Evolutionary conservation across 2,888 invertebrate genomes (phyloP).

Genomic region (Sphaeridia pumilis): DNA sequence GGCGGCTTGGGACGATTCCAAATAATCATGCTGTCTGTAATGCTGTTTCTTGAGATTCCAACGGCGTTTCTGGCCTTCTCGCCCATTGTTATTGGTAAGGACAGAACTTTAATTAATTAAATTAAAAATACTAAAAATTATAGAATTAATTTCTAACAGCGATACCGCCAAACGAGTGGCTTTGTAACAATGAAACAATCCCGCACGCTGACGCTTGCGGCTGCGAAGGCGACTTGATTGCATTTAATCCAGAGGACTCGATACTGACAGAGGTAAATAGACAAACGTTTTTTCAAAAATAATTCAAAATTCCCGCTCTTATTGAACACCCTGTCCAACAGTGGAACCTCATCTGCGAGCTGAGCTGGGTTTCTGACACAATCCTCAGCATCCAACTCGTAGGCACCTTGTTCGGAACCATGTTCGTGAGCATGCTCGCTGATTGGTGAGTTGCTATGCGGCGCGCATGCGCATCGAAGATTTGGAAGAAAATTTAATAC

Average conservation of each 20-base stretch:
- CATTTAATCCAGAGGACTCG: neutral
- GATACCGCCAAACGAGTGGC: conserved; percentile 3
- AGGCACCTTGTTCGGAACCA: neutral
- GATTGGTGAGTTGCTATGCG: conserved; percentile 18
- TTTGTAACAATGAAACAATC: neutral
- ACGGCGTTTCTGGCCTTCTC: conserved; percentile 25
- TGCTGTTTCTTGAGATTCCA: conserved; percentile 25
- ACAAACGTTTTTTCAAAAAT: neutral
- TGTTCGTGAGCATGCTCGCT: conserved; percentile 14
- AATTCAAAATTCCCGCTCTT: neutral
- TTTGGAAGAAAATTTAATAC: neutral
- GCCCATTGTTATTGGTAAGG: conserved; percentile 25
- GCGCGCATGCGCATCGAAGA: neutral
- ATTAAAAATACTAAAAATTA: too few species aligned
- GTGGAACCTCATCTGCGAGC: neutral
- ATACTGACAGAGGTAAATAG: conserved; percentile 15
- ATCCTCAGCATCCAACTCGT: neutral
- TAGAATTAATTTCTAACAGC: neutral
- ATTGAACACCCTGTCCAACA: too few species aligned
- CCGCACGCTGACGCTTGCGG: neutral
- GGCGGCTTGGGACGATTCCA: conserved; percentile 20
- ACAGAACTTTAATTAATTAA: neutral
- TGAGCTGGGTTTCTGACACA: neutral
- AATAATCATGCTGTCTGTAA: conserved; percentile 16
- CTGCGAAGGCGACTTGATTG: neutral